These are phyloP conservation scores for Chlorocebus sabaeus DNA, from an alignment of 2,113 vertebrate genomes.

Conservation along the genomic window DNA sequence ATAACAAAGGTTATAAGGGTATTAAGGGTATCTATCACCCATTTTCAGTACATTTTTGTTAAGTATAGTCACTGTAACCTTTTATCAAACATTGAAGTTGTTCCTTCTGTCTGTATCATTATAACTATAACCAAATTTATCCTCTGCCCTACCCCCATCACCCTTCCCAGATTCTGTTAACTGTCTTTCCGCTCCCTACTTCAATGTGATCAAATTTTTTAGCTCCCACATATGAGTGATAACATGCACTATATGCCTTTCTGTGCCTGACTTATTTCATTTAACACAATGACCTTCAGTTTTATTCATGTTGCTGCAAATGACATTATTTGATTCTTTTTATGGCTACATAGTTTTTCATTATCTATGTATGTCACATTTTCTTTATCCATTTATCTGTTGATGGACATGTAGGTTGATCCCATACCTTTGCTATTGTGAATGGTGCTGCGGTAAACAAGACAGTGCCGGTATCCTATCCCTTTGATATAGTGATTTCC, in stretches of 20 bases:
- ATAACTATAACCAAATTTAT: not conserved
- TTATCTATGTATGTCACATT: not conserved
- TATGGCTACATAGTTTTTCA: not conserved
- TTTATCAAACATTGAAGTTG: not conserved
- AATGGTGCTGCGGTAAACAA: not conserved
- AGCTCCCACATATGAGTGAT: not conserved
- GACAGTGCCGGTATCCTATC: not conserved
- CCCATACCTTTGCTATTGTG: not conserved
- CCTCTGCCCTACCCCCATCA: not conserved
- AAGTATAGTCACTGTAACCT: not conserved
- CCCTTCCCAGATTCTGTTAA: not conserved
- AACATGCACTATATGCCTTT: not conserved
- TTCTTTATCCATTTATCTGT: not conserved
- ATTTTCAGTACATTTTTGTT: not conserved
- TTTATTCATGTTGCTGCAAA: not conserved
- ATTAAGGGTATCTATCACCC: not conserved
- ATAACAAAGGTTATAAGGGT: not conserved
- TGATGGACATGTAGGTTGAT: not conserved
- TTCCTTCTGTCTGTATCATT: not conserved
- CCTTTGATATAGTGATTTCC: not conserved
- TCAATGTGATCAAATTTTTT: not conserved
- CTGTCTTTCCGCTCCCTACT: not conserved
- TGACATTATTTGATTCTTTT: not conserved
- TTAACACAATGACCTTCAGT: not conserved
- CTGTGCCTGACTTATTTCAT: not conserved